phyloP scores from a whole-genome alignment of 2,113 vertebrate species.

The Rhabdomys dilectus region DNA sequence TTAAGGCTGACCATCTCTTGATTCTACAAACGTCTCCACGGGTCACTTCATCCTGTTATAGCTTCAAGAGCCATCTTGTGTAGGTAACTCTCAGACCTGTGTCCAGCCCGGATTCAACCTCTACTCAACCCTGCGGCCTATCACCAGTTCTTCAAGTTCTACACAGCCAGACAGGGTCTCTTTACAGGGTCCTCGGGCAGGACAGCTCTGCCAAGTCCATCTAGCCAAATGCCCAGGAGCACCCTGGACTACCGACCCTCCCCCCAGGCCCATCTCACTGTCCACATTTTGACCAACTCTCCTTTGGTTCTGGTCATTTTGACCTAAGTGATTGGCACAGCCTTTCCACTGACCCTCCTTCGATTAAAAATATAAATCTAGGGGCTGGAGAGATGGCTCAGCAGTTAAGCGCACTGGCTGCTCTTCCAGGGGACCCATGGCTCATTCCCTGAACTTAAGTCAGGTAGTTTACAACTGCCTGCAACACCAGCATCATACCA shows the following conservation, averaged over 20 bases:
- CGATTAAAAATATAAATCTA: background rate
- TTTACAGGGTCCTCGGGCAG: background rate
- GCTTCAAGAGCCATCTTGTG: background rate
- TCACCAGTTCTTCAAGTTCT: background rate
- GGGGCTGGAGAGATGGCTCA: background rate
- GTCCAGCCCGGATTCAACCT: background rate
- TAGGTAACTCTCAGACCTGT: conserved; percentile 8
- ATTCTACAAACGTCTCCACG: background rate
- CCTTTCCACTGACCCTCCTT: background rate
- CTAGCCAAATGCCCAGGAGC: background rate
- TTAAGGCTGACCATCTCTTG: background rate
- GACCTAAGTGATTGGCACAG: background rate
- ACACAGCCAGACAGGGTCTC: background rate
- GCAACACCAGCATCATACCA: background rate
- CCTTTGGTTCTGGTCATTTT: background rate
- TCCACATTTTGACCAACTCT: too few species aligned
- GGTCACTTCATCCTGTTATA: conserved; percentile 12
- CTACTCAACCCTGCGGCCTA: background rate
- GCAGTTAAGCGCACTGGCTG: background rate
- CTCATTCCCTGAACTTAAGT: background rate
- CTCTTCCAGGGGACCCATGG: background rate
- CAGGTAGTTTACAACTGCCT: background rate
- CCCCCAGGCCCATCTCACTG: background rate
- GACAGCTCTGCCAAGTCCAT: background rate
- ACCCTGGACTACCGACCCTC: background rate